phyloP scores from a whole-genome alignment of 1,140 invertebrate genomes.

The Akabosia matsudoensis region DNA sequence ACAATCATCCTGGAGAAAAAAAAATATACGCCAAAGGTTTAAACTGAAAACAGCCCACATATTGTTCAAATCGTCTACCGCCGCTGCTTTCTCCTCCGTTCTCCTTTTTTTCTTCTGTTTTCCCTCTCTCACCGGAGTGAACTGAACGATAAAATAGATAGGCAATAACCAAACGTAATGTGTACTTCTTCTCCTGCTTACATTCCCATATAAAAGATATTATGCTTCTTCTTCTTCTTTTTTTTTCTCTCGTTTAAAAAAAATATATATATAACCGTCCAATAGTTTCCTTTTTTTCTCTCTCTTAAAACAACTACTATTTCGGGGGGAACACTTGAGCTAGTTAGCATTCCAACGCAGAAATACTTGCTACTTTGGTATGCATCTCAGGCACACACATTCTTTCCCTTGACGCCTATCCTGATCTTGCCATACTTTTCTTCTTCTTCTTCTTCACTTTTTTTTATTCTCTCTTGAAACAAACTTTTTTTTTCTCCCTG shows the following conservation, averaged over 20 bases:
- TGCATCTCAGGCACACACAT: conserved; percentile 21
- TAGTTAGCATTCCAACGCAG: conserved; percentile 9
- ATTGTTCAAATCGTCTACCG: conserved; percentile 3
- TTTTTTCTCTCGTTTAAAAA: too few species aligned
- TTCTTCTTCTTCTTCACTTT: background rate
- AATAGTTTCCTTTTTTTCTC: too few species aligned
- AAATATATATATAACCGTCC: too few species aligned
- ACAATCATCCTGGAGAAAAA: conserved; percentile 13
- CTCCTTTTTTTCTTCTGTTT: background rate
- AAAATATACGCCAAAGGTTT: too few species aligned
- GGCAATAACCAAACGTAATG: background rate
- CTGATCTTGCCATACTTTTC: conserved; percentile 12
- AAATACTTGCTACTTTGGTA: background rate
- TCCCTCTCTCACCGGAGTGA: background rate
- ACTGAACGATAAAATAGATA: conserved; percentile 13
- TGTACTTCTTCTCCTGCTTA: background rate
- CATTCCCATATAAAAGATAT: background rate
- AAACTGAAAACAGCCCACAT: background rate
- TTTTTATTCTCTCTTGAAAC: background rate
- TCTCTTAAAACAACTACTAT: too few species aligned
- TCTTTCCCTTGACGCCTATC: conserved; percentile 22
- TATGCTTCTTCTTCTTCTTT: background rate
- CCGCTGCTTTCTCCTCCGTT: conserved; percentile 3
- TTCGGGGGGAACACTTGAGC: conserved; percentile 13
- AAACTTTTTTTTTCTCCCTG: background rate